A percentile compares a stretch with the other conserved stretches of the same genome.
phyloP scores from a whole-genome alignment of 1,140 invertebrate genomes.

The Hirudo medicinalis region DNA sequence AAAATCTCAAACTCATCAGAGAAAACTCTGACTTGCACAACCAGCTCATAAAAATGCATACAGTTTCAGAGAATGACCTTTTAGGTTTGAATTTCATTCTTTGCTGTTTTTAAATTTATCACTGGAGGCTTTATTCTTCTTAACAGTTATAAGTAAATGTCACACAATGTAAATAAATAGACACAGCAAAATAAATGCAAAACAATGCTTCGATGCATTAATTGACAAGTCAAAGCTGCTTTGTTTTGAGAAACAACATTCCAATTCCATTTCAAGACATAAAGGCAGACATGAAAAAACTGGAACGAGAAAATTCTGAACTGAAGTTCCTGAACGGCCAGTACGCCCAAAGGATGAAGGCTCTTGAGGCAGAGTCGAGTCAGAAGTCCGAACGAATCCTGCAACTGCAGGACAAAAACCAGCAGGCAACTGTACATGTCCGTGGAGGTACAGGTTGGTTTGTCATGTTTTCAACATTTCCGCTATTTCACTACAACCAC shows the following conservation, averaged over 20 bases:
- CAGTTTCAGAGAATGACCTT: slow-evolving; percentile 47
- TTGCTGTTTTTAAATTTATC: slow-evolving; percentile 16
- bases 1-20: slow-evolving; percentile 40
- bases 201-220: no score
- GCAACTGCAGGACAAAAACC: slow-evolving; percentile 48
- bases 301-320: slow-evolving; percentile 50
- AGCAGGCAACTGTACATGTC: slow-evolving; percentile 43
- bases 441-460: slow-evolving; percentile 29
- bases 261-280: no score
- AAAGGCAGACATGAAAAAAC: slow-evolving; percentile 46
- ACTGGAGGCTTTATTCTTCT: no score
- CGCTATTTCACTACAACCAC: no score
- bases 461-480: no score
- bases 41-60: slow-evolving; percentile 52
- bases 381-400: slow-evolving; percentile 48
- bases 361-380: slow-evolving; percentile 46
- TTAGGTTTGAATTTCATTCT: slow-evolving; percentile 38
- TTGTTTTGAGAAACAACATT: no score
- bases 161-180: no score
- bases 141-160: no score
- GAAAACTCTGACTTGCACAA: slow-evolving; percentile 56
- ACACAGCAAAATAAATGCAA: no score
- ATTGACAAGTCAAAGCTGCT: no score
- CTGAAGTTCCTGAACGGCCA: slow-evolving; percentile 47
- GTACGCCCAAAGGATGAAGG: slow-evolving; percentile 47